Evolutionary conservation across 2,888 invertebrate species (phyloP).

Genomic region (Azorinus chamasolen): DNA sequence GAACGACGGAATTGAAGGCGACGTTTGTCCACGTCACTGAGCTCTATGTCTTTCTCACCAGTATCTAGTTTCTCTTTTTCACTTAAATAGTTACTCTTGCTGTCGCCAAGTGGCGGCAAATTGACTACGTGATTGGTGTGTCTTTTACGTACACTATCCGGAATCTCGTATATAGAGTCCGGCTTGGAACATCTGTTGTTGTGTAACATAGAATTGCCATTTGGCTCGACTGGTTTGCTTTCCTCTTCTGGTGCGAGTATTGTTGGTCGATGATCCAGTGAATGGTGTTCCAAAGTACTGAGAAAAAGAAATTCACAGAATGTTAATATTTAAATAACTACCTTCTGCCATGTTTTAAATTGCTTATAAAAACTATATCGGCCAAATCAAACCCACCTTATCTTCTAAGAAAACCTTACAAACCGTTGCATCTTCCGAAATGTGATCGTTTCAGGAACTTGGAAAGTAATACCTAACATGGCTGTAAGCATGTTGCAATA

Average conservation of each 20-base stretch:
- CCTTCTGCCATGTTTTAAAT: no score
- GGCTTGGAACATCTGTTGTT: no score
- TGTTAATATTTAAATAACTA: not conserved
- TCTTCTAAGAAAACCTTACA: no score
- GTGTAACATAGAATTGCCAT: slow-evolving; percentile 37
- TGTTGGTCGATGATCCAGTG: slow-evolving; percentile 3
- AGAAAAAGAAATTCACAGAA: not conserved
- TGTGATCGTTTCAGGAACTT: no score
- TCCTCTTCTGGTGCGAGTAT: slow-evolving; percentile 24
- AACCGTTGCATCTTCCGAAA: no score
- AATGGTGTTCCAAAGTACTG: slow-evolving; percentile 7
- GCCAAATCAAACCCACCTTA: no score
- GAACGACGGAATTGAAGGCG: slow-evolving; percentile 68
- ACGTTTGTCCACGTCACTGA: slow-evolving; percentile 55
- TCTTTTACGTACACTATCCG: slow-evolving; percentile 22
- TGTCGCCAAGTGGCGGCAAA: slow-evolving; percentile 12
- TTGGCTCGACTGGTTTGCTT: slow-evolving; percentile 30
- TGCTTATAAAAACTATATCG: no score
- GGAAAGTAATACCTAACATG: no score
- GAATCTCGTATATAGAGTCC: slow-evolving; percentile 15
- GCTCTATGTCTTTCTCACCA: slow-evolving; percentile 28
- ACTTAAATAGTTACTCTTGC: not conserved
- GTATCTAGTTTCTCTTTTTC: slow-evolving; percentile 7
- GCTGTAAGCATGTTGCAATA: no score
- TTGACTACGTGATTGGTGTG: not conserved